Evolutionary conservation across 2,888 invertebrate genomes (phyloP), one percentile per base, ranked within the genome.

Genomic region (Drosophila percnosoma): DNA sequence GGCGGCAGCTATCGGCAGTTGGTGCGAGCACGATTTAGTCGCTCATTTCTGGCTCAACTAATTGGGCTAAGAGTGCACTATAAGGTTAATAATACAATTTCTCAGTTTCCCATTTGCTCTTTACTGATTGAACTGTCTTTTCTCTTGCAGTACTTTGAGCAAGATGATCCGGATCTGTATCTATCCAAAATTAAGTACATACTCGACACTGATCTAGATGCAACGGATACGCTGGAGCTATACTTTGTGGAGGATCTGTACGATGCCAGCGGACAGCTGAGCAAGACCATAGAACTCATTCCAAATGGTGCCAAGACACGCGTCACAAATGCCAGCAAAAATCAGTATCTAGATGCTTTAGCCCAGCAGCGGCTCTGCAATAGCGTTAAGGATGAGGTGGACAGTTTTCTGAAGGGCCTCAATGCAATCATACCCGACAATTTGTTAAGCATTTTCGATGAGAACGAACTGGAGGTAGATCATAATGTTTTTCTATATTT

Each of bases 101-200:
- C 13, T 5, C 8, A 15, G 4, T 45, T 2, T 27, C 0, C 13
- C 13, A 11, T 6, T 15, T 24, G 6, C 11, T n/a, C 27, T 6
- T 4, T 69, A 4, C 4, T 45, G 75, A 40, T 5, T 45, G 75
- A 40, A 51, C 0, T n/a, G 21, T 21, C 10, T 10, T 33, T 5
- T 24, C 10, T 59, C 69, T 92, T 93, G 2, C 92, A 97, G 97
- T 97, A 98, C 93, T 98, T 98, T 93, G 98, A 98, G 92, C 98
- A 98, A 93, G 98, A 99, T 92, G 98, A 98, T 93, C 98, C 98
- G 0, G 98, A 98, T 93, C 94, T 98, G 68, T 98, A 98, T 93
- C 94, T 98, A 74, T 96, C 97, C n/a, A 98, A 98, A 94, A 96
- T 98, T 51, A 97, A 97, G 92, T 98, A 98, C 93, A 96, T 99